Percentiles rank a stretch among this genome's conserved stretches.
These are phyloP conservation scores for Eulemur mongoz DNA, from an alignment of 2,797 vertebrate species.

Conservation along the genomic window DNA sequence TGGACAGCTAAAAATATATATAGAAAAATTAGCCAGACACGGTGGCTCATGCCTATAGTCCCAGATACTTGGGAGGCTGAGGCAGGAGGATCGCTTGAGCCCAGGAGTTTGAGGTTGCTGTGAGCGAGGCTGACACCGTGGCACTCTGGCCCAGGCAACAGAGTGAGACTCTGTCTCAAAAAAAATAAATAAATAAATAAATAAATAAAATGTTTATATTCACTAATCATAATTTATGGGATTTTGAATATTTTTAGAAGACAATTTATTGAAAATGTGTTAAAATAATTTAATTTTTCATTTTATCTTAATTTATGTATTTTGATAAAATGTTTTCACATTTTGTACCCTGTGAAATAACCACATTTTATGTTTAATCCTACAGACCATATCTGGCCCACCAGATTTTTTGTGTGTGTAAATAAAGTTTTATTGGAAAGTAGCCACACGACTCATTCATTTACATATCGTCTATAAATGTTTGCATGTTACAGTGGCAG, in stretches of 20 bases:
- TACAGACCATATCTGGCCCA: not conserved
- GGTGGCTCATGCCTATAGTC: too few species aligned
- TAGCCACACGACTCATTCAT: not conserved
- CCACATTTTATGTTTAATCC: conserved; percentile 39
- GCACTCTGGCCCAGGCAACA: too few species aligned
- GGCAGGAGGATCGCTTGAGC: too few species aligned
- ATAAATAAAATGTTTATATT: not conserved
- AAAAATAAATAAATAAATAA: too few species aligned
- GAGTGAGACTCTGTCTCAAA: too few species aligned
- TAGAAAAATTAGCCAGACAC: too few species aligned
- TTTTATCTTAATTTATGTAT: not conserved
- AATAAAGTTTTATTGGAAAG: conserved; percentile 35
- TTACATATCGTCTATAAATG: not conserved
- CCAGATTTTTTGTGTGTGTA: not conserved
- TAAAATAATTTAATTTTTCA: not conserved
- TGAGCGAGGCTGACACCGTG: too few species aligned
- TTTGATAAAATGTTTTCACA: conserved; percentile 31
- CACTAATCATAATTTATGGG: not conserved
- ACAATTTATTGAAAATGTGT: not conserved
- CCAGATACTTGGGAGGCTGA: too few species aligned
- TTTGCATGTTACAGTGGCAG: not conserved
- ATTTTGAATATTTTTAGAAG: conserved; percentile 29
- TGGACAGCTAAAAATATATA: too few species aligned
- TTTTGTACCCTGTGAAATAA: conserved; percentile 15
- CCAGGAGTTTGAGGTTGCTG: too few species aligned